Base-by-base conservation (phyloP, 2,888 invertebrate species). In the Cataglyphis albicans region DNA sequence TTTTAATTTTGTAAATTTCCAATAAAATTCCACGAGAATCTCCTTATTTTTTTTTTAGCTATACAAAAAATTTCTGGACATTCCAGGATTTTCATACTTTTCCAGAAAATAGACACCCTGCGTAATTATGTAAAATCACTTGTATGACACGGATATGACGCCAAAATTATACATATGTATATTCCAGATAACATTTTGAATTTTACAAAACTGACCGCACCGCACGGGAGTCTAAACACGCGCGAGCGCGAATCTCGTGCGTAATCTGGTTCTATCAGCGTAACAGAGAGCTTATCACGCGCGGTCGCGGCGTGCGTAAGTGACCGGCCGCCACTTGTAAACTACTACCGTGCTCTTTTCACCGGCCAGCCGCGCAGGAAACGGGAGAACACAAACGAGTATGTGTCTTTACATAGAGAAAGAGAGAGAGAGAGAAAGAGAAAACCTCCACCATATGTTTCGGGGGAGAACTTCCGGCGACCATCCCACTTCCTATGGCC, bases 401-500 rank as follows among this genome's bases (percentile, higher is more conserved):
- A 76, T 55, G 81, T 88, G 86, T 73, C 88, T 89, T 84, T 89
- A 76, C 68, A 63, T 38, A 63, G 29, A 41, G 38, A 74, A 61
- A 72, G 6, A 73, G 25, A 70, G 3, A 72, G 10, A 57, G 38
- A 78, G 18, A 78, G 29, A 32, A 6, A 70, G n/a, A 38, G 15
- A 52, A 59, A 70, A 44, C 86, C 89, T 52, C 90, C 90, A 90
- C 89, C 89, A 87, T 84, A 64, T 82, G 86, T 83, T 91, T 92
- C 88, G 91, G 90, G 89, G 91, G 91, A 90, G 90, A 67, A 89
- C 87, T 92, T 93, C 93, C 92, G 92, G 88, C 89, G 92, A 88
- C 93, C 92, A 91, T 92, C 93, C 93, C 92, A 93, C 92, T 91
- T 93, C 93, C 93, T 91, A 91, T 85, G 88, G 82, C 85, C 85